phyloP scores from a whole-genome alignment of 2,888 invertebrate genomes.

The Tanytarsus gracilentus region DNA sequence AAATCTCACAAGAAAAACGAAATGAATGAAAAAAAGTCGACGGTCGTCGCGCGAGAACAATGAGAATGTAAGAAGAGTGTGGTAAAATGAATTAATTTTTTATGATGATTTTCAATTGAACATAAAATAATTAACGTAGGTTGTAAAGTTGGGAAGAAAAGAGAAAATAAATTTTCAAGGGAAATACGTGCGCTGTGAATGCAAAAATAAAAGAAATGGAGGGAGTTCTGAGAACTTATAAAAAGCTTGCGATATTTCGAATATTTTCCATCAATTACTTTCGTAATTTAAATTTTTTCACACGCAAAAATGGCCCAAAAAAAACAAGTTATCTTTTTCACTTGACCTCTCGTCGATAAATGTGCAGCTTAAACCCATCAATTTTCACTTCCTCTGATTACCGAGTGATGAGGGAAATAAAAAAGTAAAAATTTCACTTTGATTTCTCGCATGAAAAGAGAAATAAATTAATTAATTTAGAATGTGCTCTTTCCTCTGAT shows the following conservation, averaged over 20 bases:
- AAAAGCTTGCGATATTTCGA: background rate
- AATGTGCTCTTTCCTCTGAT: background rate
- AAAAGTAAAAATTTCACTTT: too few species aligned
- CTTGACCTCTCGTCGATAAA: too few species aligned
- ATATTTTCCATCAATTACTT: too few species aligned
- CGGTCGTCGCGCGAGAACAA: slow-evolving; percentile 22
- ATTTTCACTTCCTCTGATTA: too few species aligned
- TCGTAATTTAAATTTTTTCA: background rate
- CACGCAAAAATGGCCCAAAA: too few species aligned
- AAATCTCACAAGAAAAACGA: slow-evolving; percentile 9
- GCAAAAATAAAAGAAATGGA: background rate
- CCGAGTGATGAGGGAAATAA: too few species aligned
- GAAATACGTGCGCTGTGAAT: background rate
- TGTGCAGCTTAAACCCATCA: too few species aligned
- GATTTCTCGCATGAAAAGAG: too few species aligned
- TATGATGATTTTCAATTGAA: slow-evolving; percentile 27
- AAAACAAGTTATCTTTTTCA: too few species aligned
- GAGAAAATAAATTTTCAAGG: background rate
- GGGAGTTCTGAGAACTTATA: background rate
- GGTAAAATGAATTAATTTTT: slow-evolving; percentile 27
- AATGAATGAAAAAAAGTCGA: slow-evolving; percentile 4
- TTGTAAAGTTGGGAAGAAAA: background rate
- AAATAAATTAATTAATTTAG: background rate
- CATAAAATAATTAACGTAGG: slow-evolving; percentile 26
- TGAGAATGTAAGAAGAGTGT: slow-evolving; percentile 21